phyloP scores from a whole-genome alignment of 2,888 invertebrate species.

The Thumatha senex region DNA sequence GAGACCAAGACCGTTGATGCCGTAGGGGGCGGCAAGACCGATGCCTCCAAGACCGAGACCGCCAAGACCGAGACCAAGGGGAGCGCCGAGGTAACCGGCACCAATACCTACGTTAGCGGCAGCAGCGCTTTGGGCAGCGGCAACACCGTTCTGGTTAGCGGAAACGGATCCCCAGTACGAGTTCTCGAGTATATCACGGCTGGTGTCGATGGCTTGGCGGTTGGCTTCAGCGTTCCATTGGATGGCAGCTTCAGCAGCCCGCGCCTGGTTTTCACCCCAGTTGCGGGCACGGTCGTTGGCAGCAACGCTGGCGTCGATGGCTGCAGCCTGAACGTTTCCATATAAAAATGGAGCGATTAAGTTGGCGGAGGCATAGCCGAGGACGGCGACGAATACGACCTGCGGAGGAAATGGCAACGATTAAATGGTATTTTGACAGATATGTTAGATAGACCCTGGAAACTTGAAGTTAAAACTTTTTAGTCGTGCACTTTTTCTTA shows the following conservation, averaged over 20 bases:
- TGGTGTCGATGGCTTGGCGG: conserved; percentile 65
- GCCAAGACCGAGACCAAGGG: conserved; percentile 11
- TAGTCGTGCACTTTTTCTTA: too few species aligned
- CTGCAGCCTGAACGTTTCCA: conserved; percentile 75
- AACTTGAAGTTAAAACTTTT: too few species aligned
- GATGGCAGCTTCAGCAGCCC: too few species aligned
- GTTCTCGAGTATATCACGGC: conserved; percentile 71
- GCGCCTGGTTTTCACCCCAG: conserved; percentile 65
- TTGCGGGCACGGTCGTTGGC: conserved; percentile 62
- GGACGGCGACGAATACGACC: conserved; percentile 75
- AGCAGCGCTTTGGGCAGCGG: conserved; percentile 72
- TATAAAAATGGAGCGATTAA: too few species aligned
- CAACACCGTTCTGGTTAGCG: conserved; percentile 69
- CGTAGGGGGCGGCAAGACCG: not conserved
- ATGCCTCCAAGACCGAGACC: too few species aligned
- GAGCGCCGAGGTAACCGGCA: conserved; percentile 36
- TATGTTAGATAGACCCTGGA: too few species aligned
- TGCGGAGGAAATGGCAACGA: conserved; percentile 27
- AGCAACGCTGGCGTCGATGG: conserved; percentile 70
- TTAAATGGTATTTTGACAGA: too few species aligned
- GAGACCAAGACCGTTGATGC: not conserved
- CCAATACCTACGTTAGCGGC: conserved; percentile 64
- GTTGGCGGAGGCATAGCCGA: too few species aligned
- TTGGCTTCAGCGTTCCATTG: too few species aligned
- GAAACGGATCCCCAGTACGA: conserved; percentile 73